These are phyloP conservation scores for Schizopygopsis pylzovi DNA, from an alignment of 2,797 vertebrate species.

Conservation along the genomic window DNA sequence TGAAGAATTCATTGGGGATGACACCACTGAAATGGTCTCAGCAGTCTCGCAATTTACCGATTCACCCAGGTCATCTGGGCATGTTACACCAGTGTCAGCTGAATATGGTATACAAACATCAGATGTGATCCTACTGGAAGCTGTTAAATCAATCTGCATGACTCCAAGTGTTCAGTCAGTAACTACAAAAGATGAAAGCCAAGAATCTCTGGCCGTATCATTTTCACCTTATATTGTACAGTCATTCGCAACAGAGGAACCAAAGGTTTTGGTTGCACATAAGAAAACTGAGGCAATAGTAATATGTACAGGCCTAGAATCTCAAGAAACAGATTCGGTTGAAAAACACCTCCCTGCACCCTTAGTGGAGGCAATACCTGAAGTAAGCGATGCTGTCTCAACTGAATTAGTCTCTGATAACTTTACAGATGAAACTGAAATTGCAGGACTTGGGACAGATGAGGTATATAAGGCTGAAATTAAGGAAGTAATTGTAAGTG, in stretches of 20 bases:
- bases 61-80: conserved; percentile 86
- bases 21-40: conserved; percentile 94
- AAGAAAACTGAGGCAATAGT: conserved; percentile 61
- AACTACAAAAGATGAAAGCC: conserved; percentile 55
- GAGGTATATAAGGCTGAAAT: conserved; percentile 58
- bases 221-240: conserved; percentile 56
- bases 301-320: conserved; percentile 56
- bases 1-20: conserved; percentile 81
- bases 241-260: conserved; percentile 59
- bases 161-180: conserved; percentile 57
- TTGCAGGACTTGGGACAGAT: conserved; percentile 59
- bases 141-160: conserved; percentile 78
- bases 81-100: conserved; percentile 84
- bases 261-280: conserved; percentile 62
- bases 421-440: conserved; percentile 58
- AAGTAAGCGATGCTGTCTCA: conserved; percentile 63
- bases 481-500: conserved; percentile 44
- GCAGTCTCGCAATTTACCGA: conserved; percentile 88
- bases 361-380: conserved; percentile 64
- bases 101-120: conserved; percentile 73
- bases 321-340: conserved; percentile 59
- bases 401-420: conserved; percentile 66
- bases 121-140: conserved; percentile 80
- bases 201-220: conserved; percentile 61
- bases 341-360: conserved; percentile 57